A percentile compares a stretch with the other conserved stretches of the same genome.
Evolutionary conservation across 2,888 invertebrate species (phyloP).

Genomic region (Epistrophella euchroma): DNA sequence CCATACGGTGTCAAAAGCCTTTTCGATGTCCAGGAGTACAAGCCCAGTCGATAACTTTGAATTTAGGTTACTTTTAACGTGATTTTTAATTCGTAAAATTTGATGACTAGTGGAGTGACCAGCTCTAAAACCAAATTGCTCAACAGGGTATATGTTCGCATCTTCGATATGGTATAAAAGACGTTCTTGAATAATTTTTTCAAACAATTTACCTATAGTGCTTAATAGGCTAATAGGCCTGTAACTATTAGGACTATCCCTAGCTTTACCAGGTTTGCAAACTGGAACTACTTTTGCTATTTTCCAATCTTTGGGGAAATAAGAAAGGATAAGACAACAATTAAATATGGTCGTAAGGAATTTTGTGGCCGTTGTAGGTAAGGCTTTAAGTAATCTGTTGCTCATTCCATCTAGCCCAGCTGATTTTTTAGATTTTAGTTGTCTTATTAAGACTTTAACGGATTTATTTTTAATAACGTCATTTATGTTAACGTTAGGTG

Average conservation of each 20-base stretch:
- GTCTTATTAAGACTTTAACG: neutral
- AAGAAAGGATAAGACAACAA: neutral
- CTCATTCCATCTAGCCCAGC: neutral
- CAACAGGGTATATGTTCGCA: neutral
- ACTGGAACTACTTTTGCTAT: neutral
- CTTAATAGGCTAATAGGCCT: conserved; percentile 2
- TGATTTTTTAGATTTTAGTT: conserved; percentile 2
- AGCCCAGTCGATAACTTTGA: neutral
- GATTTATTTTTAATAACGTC: neutral
- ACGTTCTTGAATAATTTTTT: neutral
- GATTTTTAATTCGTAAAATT: neutral
- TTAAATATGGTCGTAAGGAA: neutral
- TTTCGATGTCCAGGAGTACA: neutral
- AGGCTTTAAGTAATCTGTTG: conserved; percentile 8
- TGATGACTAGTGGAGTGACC: conserved; percentile 6
- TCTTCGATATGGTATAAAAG: neutral
- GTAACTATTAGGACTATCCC: neutral
- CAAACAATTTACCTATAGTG: neutral
- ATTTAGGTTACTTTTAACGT: neutral
- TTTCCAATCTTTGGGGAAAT: conserved; percentile 19
- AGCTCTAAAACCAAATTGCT: conserved; percentile 1
- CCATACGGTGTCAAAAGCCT: neutral
- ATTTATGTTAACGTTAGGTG: neutral
- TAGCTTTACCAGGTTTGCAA: neutral
- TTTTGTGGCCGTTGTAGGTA: neutral